Evolutionary conservation across 1,140 invertebrate genomes (phyloP), one percentile per base, ranked within the genome.

Genomic region (Nephila pilipes): DNA sequence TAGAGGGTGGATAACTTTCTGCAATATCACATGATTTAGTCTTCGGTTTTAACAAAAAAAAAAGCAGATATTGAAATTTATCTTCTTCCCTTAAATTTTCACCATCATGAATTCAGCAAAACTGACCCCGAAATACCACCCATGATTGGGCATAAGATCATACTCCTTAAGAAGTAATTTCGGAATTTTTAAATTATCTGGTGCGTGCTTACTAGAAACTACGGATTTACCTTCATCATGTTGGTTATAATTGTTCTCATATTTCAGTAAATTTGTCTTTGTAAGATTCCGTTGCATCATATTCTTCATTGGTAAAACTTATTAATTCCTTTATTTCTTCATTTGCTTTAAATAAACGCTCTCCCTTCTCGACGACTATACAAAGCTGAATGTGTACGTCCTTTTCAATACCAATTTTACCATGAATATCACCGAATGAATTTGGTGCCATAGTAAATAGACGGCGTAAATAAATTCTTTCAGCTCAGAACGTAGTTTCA

Each of bases 31-130:
- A n/a, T n/a, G n/a, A n/a, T 60, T 87, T 87, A 4, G 57, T 63
- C 18, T 87, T 58, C 5, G 85, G 54, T 22, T 87, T 87, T 36
- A 87, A 32, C 5, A 12, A 87, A 10, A 10, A 87, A 25, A 87
- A n/a, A n/a, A n/a, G 14, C 55, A 87, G 29, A 60, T 87, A 60
- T 36, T 87, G 54, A 36, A 87, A 87, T 18, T 87, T 87, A 18
- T 36, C n/a, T 32, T 87, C 29, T 32, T 79, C 69, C 36, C 29
- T 79, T 38, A 79, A 32, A 29, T 36, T 38, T 22, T 32, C 85
- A 55, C 60, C 85, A 3, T 87, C 85, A 4, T 87, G 10, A 87
- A 65, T 29, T 3, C 14, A 5, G 63, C 29, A 58, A 87, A 87
- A 63, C 5, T 63, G 25, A 1, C 16, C 85, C 55, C 85, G 32